Base-by-base conservation (phyloP, 2,797 vertebrate genomes). In the Gallinago solitaria region DNA sequence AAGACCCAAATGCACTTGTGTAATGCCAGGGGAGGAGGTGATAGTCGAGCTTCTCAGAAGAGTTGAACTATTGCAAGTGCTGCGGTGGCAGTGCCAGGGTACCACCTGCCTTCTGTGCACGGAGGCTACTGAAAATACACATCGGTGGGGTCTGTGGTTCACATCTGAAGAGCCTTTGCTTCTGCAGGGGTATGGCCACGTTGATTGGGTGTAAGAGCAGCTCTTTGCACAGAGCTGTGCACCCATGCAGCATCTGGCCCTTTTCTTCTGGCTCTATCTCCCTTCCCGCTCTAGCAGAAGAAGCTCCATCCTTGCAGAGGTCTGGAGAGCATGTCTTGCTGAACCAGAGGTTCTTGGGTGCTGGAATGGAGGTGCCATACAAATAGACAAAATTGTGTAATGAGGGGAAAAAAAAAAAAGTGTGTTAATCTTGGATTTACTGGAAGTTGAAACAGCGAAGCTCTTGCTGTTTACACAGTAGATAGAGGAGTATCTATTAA, bases 91-190 rank as follows among this genome's bases (percentile, higher is more conserved):
- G 16, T 70, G n/a, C 30, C 41, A 16, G 37, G 4, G 8, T 73
- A 19, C 23, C 0, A 1, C 37, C 21, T 79, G 39, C 19, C 7
- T 8, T 75, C 41, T 37, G 3, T 28, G 14, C 45, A 2, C 0
- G 6, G 11, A 16, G 15, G 63, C 16, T 78, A 33, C 18, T 35
- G 30, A 74, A 90, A 78, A 54, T 45, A 30, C 0, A 0, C 4
- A 1, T 23, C 1, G 5, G 12, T 82, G 30, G 33, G 14, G 43
- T 83, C 92, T 2, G 1, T 63, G 56, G 63, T 79, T 89, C 56
- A 21, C 24, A 59, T 13, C 9, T 47, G 37, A 79, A 68, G 41
- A 69, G 12, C 30, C 63, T 68, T 5, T 50, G 17, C 6, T 11
- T 71, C 21, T 88, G 41, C 27, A 16, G 59, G 28, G 9, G 6